Evolutionary conservation across 2,113 vertebrate genomes (phyloP), one percentile per base, ranked within the genome.

Genomic region (Ariopsis seemanni): DNA sequence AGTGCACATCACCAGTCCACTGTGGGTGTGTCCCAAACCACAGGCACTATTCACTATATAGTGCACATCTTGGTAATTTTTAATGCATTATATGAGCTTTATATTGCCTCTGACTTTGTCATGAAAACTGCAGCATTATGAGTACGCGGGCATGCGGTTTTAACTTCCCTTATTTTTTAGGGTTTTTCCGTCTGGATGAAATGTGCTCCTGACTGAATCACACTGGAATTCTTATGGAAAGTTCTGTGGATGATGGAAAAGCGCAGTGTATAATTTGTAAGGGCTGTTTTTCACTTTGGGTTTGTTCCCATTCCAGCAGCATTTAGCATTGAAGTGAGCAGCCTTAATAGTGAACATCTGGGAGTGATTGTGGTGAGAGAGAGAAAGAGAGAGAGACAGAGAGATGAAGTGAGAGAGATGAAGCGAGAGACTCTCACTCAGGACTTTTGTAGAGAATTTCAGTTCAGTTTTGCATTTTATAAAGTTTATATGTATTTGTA

Each of bases 21-120:
- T 17, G n/a, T 30, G n/a, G 67, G 14, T 5, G 3, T 34, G 11
- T 69, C 27, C 67, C n/a, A 30, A 30, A 30, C 4, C 30, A 74
- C 30, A 74, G 1, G 10, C 30, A 2, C 65, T 69, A 69, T 15
- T 48, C 71, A 3, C 17, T 18, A 20, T 48, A 22, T 48, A 11
- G 48, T 53, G 50, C 10, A 18, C 12, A 7, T 77, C 27, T 5
- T 52, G 48, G 14, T 53, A 3, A 52, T 53, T 27, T 17, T 78
- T 7, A 50, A 27, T 75, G 7, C 12, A 15, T 53, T 53, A 27
- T n/a, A 55, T 55, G 75, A 53, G 55, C 50, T 27, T 55, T 15
- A 52, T 53, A 55, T 78, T 27, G 52, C 27, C 25, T n/a, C 5
- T 53, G 25, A 78, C 97, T 96, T 97, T 97, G 94, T 96, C 96